These are phyloP conservation scores for Propsilocerus akamusi DNA, from an alignment of 1,140 invertebrate species.

Conservation along the genomic window DNA sequence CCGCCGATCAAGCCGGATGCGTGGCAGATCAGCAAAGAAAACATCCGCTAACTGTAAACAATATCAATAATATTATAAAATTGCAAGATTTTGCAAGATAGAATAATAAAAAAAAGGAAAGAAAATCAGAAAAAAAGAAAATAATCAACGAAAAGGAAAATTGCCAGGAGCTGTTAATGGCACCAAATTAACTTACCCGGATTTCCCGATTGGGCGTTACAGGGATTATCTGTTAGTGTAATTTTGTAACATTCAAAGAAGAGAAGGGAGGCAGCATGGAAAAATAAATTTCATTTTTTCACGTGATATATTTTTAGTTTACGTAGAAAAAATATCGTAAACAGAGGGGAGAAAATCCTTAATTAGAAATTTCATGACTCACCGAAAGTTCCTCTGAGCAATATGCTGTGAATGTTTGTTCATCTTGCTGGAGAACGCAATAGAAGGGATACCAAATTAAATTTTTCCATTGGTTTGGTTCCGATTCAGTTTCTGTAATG, in stretches of 20 bases:
- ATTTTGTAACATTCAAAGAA: background rate
- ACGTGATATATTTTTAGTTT: too few relatives aligned
- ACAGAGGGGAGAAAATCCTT: background rate
- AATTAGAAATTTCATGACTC: conserved; percentile 24
- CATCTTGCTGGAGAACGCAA: conserved; percentile 70
- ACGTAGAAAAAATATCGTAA: background rate
- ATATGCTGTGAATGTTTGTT: conserved; percentile 67
- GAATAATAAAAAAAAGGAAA: background rate
- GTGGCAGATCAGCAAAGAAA: conserved; percentile 21
- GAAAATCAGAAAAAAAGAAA: background rate
- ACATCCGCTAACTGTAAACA: conserved; percentile 17
- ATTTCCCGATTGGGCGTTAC: background rate
- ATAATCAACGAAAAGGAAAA: background rate
- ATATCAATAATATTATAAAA: background rate
- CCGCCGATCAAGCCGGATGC: conserved; percentile 20
- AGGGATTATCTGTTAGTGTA: background rate
- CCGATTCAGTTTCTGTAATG: conserved; percentile 20
- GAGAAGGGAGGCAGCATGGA: background rate
- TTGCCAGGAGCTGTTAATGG: too few relatives aligned
- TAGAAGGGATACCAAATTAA: conserved; percentile 69
- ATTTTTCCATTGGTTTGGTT: conserved; percentile 15
- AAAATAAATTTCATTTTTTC: too few relatives aligned
- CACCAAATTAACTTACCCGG: background rate
- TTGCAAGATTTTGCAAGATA: background rate
- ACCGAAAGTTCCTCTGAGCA: conserved; percentile 76